phyloP scores from a whole-genome alignment of 2,113 vertebrate species.

The Neopipo cinnamomea region DNA sequence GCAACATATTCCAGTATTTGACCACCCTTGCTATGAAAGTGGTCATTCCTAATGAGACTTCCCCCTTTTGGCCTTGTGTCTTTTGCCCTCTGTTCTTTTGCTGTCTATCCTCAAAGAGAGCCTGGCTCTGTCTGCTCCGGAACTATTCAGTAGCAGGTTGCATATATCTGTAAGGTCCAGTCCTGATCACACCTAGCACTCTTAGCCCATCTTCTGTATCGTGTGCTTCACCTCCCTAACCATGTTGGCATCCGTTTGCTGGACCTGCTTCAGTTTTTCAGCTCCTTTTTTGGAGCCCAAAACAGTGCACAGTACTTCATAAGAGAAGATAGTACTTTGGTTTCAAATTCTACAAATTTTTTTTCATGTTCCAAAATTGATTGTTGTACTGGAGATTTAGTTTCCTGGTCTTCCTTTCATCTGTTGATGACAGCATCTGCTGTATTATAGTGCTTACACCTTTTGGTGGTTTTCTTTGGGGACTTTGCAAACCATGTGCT shows the following conservation, averaged over 20 bases:
- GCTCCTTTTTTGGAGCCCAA: not conserved
- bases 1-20: not conserved
- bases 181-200: not conserved
- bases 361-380: not conserved
- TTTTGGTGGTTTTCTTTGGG: not conserved
- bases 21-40: not conserved
- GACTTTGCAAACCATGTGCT: not conserved
- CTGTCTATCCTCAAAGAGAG: not conserved
- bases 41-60: not conserved
- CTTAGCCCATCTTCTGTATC: not conserved
- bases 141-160: not conserved
- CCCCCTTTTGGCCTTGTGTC: not conserved
- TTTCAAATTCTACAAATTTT: not conserved
- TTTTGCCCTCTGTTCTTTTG: not conserved
- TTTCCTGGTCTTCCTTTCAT: not conserved
- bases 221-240: rapidly evolving
- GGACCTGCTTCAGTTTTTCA: not conserved
- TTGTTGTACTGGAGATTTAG: not conserved
- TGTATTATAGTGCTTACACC: not conserved
- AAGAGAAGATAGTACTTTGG: not conserved
- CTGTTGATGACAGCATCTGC: not conserved
- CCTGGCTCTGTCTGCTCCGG: not conserved
- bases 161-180: not conserved
- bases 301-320: not conserved
- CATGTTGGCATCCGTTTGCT: not conserved